Evolutionary conservation across 1,140 invertebrate species (phyloP).

Genomic region (Drosophila biarmipes): DNA sequence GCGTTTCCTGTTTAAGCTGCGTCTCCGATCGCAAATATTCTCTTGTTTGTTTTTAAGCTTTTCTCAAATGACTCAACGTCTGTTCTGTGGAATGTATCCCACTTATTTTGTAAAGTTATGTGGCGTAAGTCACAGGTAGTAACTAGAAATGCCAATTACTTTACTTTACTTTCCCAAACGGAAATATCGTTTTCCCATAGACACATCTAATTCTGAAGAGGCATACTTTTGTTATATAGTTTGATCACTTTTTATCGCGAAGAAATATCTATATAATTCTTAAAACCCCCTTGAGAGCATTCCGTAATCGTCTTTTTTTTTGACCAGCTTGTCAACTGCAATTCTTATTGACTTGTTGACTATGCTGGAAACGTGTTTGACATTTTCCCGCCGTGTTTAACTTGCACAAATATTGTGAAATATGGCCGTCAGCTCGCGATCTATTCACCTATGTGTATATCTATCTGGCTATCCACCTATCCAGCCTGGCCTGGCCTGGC

Average conservation of each 20-base stretch:
- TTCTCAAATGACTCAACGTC: slow-evolving; percentile 22
- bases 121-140: background rate
- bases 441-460: slow-evolving; percentile 24
- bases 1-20: slow-evolving; percentile 7
- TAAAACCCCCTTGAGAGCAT: slow-evolving; percentile 26
- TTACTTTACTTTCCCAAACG: background rate
- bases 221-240: too few species aligned
- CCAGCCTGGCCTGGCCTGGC: slow-evolving; percentile 8
- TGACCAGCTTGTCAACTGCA: slow-evolving; percentile 21
- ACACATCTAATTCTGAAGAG: background rate
- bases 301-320: slow-evolving; percentile 12
- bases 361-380: slow-evolving; percentile 73
- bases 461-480: slow-evolving; percentile 17
- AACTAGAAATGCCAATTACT: slow-evolving; percentile 8
- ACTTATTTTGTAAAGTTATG: background rate
- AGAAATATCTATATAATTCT: background rate
- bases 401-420: slow-evolving; percentile 54
- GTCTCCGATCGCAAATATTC: slow-evolving; percentile 11
- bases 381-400: slow-evolving; percentile 69
- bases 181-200: background rate
- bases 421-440: slow-evolving; percentile 26
- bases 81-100: background rate
- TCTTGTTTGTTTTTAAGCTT: slow-evolving; percentile 1
- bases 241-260: background rate
- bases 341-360: slow-evolving; percentile 69